Conservation (phyloP, 2,797 vertebrate genomes). For the Hippocampus kuda region DNA sequence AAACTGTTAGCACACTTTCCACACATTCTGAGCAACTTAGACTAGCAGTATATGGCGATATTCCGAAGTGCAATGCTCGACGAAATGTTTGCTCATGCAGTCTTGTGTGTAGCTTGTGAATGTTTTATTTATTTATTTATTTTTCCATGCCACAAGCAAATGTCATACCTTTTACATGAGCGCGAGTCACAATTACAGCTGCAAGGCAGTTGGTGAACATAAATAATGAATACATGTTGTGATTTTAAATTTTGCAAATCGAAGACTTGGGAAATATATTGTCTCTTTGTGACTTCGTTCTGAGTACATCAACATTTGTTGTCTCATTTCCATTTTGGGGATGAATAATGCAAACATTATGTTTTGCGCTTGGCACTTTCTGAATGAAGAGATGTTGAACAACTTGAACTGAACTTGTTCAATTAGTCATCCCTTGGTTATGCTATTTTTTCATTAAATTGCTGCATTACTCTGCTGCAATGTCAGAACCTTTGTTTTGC, state of each 20-base stretch:
- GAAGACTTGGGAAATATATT: background rate
- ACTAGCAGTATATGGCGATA: background rate
- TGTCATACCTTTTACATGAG: background rate
- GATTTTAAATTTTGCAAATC: background rate
- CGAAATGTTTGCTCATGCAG: background rate
- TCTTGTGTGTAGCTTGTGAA: background rate
- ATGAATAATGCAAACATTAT: constrained; percentile 1
- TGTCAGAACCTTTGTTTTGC: background rate
- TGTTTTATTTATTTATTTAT: background rate
- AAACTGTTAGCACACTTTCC: constrained; percentile 49
- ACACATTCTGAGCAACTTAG: constrained; percentile 11
- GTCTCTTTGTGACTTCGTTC: background rate
- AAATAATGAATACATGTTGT: background rate
- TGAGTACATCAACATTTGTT: background rate
- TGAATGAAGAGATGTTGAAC: background rate
- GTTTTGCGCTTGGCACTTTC: background rate
- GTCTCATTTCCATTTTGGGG: background rate
- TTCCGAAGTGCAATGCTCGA: background rate
- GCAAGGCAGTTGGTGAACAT: background rate
- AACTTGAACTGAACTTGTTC: constrained; percentile 1
- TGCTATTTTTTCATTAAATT: background rate
- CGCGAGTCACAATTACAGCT: background rate
- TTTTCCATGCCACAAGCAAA: background rate
- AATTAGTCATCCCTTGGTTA: background rate
- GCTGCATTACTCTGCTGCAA: background rate